Conservation (phyloP, 1,140 invertebrate species). For the Ceratina australensis region DNA sequence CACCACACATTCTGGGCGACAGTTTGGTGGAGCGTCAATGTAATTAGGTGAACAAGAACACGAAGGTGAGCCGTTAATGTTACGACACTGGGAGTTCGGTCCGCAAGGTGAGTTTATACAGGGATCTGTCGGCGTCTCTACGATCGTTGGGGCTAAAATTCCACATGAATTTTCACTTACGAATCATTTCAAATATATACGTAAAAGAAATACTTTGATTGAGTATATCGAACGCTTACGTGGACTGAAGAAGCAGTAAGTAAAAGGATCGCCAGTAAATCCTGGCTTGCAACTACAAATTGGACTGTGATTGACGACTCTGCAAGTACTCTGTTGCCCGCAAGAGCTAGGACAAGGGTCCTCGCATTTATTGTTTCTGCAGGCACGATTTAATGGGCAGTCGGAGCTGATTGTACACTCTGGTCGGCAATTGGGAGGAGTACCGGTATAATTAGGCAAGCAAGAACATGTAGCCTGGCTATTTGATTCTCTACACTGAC, state of each 20-base stretch:
- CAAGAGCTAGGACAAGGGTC: constrained; percentile 85
- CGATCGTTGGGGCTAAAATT: constrained; percentile 6
- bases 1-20: constrained; percentile 85
- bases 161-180: neutral
- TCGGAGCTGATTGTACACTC: constrained; percentile 85
- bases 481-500: constrained; percentile 82
- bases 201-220: constrained; percentile 65
- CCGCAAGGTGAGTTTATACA: constrained; percentile 84
- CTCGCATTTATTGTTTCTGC: constrained; percentile 85
- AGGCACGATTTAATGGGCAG: constrained; percentile 83
- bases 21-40: constrained; percentile 84
- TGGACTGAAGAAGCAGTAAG: constrained; percentile 73
- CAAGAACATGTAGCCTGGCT: constrained; percentile 85
- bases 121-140: constrained; percentile 64
- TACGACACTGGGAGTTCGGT: constrained; percentile 78
- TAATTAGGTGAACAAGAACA: constrained; percentile 81
- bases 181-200: neutral
- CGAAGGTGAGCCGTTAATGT: constrained; percentile 66
- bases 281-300: constrained; percentile 84
- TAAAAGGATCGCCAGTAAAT: constrained; percentile 82
- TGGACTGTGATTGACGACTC: constrained; percentile 86
- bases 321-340: constrained; percentile 84
- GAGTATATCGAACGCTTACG: constrained; percentile 65
- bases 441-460: constrained; percentile 82
- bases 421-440: constrained; percentile 84